Base-by-base conservation (phyloP, 2,113 vertebrate genomes). In the Mustelus asterias region DNA sequence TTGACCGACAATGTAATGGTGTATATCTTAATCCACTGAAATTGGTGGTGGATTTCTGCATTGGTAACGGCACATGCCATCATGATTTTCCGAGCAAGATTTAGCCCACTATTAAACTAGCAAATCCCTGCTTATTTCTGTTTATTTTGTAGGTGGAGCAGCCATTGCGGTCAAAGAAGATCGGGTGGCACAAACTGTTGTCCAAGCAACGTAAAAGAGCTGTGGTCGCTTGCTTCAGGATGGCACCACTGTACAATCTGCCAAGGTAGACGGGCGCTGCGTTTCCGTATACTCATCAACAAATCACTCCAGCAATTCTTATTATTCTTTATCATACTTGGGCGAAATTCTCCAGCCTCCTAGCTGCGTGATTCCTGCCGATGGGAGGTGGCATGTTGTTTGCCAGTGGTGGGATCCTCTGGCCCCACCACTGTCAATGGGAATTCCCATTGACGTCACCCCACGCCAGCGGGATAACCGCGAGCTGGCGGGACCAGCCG, bases 191-290 rank as follows among this genome's bases (percentile, higher is more conserved):
- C 97, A 99, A 99, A 96, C 97, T 99, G 78, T 97, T 99, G 44
- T 99, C 99, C 96, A 99, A 99, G 96, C 99, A 99, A 97, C 98
- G 99, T 93, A 99, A 99, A 97, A 97, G 99, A 97, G 99, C 99
- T 0, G 99, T 99, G 44, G 99, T 99, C 85, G 99, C 99, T 8
- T 99, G 99, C 97, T 99, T 99, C 97, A 98, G 99, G 95, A 99
- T 99, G 99, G 99, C 99, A 83, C 99, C 99, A 0, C 97, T 99
- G 85, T 99, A 99, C 97, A 99, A 99, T 96, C 97, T 99, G 76
- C 99, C 99, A 96, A 99, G 99, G 99, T 99, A 98, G 78, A 97
- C 96, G 96, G 94, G 98, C 98, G 98, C 98, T 97, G 97, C 98
- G 96, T 98, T 97, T 98, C 97, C 98, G 98, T 98, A 97, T 98